phyloP scores from a whole-genome alignment of 2,797 vertebrate genomes.

The Neoniphon sammara region DNA sequence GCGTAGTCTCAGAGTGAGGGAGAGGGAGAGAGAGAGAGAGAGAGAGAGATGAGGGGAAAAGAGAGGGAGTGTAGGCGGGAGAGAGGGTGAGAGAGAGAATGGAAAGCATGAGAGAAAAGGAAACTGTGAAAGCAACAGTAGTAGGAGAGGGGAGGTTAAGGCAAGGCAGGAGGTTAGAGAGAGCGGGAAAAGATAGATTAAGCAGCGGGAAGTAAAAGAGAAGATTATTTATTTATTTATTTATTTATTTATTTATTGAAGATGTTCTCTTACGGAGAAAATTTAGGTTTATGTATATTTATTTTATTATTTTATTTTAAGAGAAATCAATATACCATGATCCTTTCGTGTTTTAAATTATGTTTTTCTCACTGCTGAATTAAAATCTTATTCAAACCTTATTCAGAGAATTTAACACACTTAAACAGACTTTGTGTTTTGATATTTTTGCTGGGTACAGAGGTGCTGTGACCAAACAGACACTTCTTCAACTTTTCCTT shows the following conservation, averaged over 20 bases:
- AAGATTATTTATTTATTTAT: constrained; percentile 17
- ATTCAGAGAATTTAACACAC: no score
- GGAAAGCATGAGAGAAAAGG: constrained; percentile 64
- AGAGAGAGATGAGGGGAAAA: constrained; percentile 52
- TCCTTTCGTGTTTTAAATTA: no score
- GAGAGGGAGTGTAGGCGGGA: constrained; percentile 68
- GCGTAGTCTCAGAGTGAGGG: constrained; percentile 66
- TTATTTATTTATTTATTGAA: no score
- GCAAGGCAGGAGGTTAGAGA: constrained; percentile 61
- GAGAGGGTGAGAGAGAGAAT: constrained; percentile 64
- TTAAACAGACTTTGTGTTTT: no score
- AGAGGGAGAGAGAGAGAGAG: constrained; percentile 50
- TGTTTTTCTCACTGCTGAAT: no score
- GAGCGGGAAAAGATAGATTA: constrained; percentile 52
- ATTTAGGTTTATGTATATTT: neutral
- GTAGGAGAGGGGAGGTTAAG: constrained; percentile 57
- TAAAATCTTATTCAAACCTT: no score
- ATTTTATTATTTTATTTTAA: no score
- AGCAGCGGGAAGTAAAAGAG: constrained; percentile 17
- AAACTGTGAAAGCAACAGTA: constrained; percentile 66
- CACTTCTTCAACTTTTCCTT: neutral
- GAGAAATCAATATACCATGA: no score
- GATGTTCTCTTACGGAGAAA: neutral
- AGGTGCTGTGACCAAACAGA: no score
- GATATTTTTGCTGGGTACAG: no score